phyloP scores from a whole-genome alignment of 2,113 vertebrate genomes.

The Diglossa brunneiventris region DNA sequence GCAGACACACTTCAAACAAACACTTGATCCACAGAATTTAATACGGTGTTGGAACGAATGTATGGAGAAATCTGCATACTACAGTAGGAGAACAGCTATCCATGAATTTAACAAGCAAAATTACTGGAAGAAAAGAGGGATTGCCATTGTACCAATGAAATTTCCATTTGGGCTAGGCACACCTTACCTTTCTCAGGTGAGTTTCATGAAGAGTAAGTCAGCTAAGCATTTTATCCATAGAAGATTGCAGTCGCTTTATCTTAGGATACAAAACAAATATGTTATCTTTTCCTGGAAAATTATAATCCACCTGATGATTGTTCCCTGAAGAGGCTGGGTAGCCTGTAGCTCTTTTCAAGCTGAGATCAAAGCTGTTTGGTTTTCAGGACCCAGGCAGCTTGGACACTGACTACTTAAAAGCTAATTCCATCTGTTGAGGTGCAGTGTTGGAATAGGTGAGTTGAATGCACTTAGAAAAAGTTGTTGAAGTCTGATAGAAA shows the following conservation, averaged over 20 bases:
- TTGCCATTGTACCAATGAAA: slow-evolving; percentile 85
- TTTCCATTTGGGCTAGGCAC: slow-evolving; percentile 75
- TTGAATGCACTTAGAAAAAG: background rate
- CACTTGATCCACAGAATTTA: slow-evolving; percentile 78
- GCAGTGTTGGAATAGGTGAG: background rate
- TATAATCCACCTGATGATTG: background rate
- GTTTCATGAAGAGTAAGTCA: background rate
- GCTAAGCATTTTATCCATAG: background rate
- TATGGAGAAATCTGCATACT: slow-evolving; percentile 72
- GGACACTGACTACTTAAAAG: background rate
- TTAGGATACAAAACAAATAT: background rate
- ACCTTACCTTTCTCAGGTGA: slow-evolving; percentile 81
- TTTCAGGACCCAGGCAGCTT: background rate
- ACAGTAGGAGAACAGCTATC: slow-evolving; percentile 54
- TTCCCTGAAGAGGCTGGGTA: background rate
- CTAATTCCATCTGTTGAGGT: background rate
- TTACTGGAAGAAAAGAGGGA: slow-evolving; percentile 88
- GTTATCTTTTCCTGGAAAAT: background rate
- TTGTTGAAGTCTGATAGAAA: background rate
- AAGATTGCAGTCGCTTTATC: background rate
- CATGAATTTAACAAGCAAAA: slow-evolving; percentile 82
- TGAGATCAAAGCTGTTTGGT: background rate
- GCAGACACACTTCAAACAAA: slow-evolving; percentile 78
- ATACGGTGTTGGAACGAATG: slow-evolving; percentile 84
- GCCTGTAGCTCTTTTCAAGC: background rate